Conservation (phyloP, 2,113 vertebrate species). For the Tragelaphus imberbis region DNA sequence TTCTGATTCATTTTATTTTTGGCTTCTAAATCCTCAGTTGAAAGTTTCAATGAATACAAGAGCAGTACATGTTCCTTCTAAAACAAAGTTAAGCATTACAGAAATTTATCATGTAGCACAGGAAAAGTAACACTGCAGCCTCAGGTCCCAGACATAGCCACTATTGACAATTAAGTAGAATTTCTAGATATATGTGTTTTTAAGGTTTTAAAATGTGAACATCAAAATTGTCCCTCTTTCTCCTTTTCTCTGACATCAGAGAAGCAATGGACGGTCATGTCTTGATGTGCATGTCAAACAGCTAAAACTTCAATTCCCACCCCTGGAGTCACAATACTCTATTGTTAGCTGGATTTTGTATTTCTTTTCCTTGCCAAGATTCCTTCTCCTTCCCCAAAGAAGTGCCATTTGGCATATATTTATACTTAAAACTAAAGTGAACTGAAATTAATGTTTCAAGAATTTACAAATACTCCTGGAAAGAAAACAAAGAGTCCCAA, state of each 20-base stretch:
- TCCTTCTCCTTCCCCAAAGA: background rate
- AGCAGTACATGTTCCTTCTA: background rate
- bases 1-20: slow-evolving; percentile 5
- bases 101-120: background rate
- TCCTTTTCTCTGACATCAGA: slow-evolving; percentile 14
- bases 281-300: background rate
- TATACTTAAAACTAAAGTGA: slow-evolving; percentile 12
- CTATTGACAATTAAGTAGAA: background rate
- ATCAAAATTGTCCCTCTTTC: background rate
- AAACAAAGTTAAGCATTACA: slow-evolving; percentile 38
- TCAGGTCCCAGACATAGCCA: background rate
- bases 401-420: background rate
- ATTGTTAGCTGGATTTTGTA: slow-evolving; percentile 18
- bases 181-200: slow-evolving; percentile 5
- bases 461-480: background rate
- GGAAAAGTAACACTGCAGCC: background rate
- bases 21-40: background rate
- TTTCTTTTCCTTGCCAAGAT: slow-evolving; percentile 12
- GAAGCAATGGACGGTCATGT: background rate
- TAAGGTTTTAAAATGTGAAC: background rate
- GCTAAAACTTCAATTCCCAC: background rate
- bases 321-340: background rate
- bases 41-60: slow-evolving; percentile 36
- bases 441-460: slow-evolving; percentile 20
- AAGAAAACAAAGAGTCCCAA: background rate